Conservation (phyloP, 2,113 vertebrate genomes). For the Austrofundulus limnaeus region DNA sequence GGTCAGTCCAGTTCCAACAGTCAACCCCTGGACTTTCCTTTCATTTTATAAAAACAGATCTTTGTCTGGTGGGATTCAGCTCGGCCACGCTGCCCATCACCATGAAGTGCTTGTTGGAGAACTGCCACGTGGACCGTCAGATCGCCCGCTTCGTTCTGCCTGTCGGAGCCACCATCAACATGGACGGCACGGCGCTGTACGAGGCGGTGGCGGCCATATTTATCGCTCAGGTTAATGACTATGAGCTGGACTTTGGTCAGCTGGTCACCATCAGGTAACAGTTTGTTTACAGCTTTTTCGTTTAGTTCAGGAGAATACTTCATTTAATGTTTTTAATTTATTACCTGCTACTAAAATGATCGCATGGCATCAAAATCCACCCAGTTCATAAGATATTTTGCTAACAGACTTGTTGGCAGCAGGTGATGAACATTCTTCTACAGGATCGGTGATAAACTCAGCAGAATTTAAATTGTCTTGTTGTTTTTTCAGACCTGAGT, state of each 20-base stretch:
- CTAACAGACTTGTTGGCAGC: too few species aligned
- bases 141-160: constrained; percentile 89
- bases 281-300: too few species aligned
- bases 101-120: constrained; percentile 90
- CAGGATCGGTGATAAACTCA: too few species aligned
- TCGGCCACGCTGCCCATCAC: constrained; percentile 91
- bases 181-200: constrained; percentile 88
- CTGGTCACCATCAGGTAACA: constrained; percentile 87
- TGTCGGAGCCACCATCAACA: constrained; percentile 89
- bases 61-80: constrained; percentile 60
- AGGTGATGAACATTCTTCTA: too few species aligned
- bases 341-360: too few species aligned
- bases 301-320: too few species aligned
- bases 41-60: background rate
- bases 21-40: too few species aligned
- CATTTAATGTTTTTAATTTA: too few species aligned
- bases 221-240: constrained; percentile 89
- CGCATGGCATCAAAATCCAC: too few species aligned
- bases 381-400: too few species aligned
- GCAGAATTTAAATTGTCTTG: too few species aligned
- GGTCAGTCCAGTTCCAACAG: constrained; percentile 64
- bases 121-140: constrained; percentile 84
- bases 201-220: constrained; percentile 90
- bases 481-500: too few species aligned
- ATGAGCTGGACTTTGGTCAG: constrained; percentile 87